Evolutionary conservation across 1,140 invertebrate genomes (phyloP).

Genomic region (Drosophila parabipectinata): DNA sequence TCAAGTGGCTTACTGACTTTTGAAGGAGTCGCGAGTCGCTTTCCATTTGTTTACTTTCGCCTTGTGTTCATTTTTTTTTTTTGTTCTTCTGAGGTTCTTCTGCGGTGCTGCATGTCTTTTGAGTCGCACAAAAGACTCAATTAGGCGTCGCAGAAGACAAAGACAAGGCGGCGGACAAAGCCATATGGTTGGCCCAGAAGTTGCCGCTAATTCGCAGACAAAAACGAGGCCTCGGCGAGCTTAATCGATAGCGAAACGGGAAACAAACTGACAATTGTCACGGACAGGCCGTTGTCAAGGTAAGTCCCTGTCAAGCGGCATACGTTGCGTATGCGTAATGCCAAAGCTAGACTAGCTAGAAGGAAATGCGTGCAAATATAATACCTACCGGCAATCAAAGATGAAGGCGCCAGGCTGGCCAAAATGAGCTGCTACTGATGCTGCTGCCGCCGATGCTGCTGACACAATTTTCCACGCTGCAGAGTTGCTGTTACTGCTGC

Average conservation of each 20-base stretch:
- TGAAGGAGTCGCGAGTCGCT: slow-evolving; percentile 30
- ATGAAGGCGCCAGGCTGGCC: slow-evolving; percentile 69
- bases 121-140: slow-evolving; percentile 55
- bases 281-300: slow-evolving; percentile 64
- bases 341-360: slow-evolving; percentile 20
- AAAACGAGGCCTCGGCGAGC: slow-evolving; percentile 54
- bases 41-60: slow-evolving; percentile 48
- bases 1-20: slow-evolving; percentile 39
- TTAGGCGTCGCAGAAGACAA: slow-evolving; percentile 50
- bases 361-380: slow-evolving; percentile 12
- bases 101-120: slow-evolving; percentile 23
- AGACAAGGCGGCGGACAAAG: slow-evolving; percentile 44
- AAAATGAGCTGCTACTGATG: slow-evolving; percentile 37
- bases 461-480: slow-evolving; percentile 74
- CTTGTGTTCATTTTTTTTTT: slow-evolving; percentile 10
- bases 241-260: slow-evolving; percentile 67
- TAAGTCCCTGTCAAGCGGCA: slow-evolving; percentile 41
- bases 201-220: slow-evolving; percentile 44
- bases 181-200: slow-evolving; percentile 50
- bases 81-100: slow-evolving; percentile 23
- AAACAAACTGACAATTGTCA: slow-evolving; percentile 69
- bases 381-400: slow-evolving; percentile 69
- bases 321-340: slow-evolving; percentile 60
- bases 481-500: slow-evolving; percentile 46
- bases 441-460: slow-evolving; percentile 62